Conservation (phyloP, 2,797 vertebrate species). For the Microchirus variegatus region DNA sequence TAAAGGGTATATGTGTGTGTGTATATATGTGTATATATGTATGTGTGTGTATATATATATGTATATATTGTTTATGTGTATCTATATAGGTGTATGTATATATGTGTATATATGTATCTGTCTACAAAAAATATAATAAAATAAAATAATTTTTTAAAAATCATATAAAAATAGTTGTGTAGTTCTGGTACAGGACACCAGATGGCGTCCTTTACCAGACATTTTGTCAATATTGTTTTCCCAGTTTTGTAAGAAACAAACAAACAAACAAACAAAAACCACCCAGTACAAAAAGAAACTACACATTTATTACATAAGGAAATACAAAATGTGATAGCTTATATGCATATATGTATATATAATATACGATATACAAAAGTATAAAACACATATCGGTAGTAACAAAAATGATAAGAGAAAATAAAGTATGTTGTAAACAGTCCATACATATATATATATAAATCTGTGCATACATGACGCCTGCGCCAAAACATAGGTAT, state of each 20-base stretch:
- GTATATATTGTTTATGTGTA: too few species aligned
- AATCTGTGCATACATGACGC: constrained; percentile 91
- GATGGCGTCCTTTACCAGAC: constrained; percentile 17
- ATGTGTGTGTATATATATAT: too few species aligned
- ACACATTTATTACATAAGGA: constrained; percentile 87
- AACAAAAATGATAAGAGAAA: constrained; percentile 89
- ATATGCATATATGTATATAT: constrained; percentile 82
- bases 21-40: too few species aligned
- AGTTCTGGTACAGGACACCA: constrained; percentile 16
- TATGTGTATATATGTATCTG: too few species aligned
- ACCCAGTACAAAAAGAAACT: constrained; percentile 60
- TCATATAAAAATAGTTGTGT: too few species aligned
- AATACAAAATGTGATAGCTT: constrained; percentile 90
- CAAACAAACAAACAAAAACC: constrained; percentile 41
- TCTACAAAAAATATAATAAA: too few species aligned
- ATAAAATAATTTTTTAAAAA: too few species aligned
- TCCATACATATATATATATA: constrained; percentile 82
- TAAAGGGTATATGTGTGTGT: too few species aligned
- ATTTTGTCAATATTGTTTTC: neutral
- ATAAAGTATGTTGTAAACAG: constrained; percentile 93
- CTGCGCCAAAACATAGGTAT: constrained; percentile 87
- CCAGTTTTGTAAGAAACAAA: constrained; percentile 4
- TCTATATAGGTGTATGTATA: too few species aligned
- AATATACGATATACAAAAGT: constrained; percentile 85
- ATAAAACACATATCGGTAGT: constrained; percentile 90